Conservation (phyloP, 2,113 vertebrate species). For the Pangasianodon hypophthalmus region DNA sequence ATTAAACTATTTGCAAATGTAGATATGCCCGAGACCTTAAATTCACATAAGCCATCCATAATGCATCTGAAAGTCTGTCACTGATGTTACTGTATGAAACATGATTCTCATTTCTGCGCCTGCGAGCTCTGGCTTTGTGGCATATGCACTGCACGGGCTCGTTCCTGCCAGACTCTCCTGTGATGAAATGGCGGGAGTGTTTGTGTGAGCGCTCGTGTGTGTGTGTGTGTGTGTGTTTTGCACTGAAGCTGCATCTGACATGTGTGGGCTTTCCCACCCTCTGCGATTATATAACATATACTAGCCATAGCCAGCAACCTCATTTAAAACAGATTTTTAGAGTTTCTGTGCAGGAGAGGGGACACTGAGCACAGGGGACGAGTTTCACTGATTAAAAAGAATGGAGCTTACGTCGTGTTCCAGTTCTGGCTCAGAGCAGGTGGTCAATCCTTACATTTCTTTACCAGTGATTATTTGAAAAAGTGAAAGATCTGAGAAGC, state of each 20-base stretch:
- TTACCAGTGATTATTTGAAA: not conserved
- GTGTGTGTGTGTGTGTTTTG: constrained; percentile 26
- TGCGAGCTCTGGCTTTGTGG: constrained; percentile 17
- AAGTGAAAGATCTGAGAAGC: not conserved
- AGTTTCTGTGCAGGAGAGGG: constrained; percentile 47
- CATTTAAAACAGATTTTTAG: constrained; percentile 55
- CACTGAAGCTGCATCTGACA: constrained; percentile 52
- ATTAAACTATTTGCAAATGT: constrained; percentile 15
- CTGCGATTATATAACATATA: constrained; percentile 57
- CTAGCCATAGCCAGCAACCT: constrained; percentile 48
- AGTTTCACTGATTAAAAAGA: constrained; percentile 21
- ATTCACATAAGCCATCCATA: not conserved
- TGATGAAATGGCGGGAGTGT: constrained; percentile 52
- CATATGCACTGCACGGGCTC: constrained; percentile 30
- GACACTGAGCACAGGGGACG: constrained; percentile 1
- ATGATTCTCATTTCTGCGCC: constrained; percentile 25
- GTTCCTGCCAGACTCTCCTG: constrained; percentile 47
- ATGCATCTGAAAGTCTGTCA: not conserved
- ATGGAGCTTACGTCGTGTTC: constrained; percentile 5
- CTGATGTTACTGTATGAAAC: constrained; percentile 41
- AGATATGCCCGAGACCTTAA: constrained; percentile 31
- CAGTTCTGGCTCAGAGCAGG: not conserved
- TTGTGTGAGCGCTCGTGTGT: constrained; percentile 25
- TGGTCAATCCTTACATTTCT: not conserved
- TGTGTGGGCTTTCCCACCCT: constrained; percentile 59